phyloP scores from a whole-genome alignment of 2,888 invertebrate species.

The Drosophila setosimentum region DNA sequence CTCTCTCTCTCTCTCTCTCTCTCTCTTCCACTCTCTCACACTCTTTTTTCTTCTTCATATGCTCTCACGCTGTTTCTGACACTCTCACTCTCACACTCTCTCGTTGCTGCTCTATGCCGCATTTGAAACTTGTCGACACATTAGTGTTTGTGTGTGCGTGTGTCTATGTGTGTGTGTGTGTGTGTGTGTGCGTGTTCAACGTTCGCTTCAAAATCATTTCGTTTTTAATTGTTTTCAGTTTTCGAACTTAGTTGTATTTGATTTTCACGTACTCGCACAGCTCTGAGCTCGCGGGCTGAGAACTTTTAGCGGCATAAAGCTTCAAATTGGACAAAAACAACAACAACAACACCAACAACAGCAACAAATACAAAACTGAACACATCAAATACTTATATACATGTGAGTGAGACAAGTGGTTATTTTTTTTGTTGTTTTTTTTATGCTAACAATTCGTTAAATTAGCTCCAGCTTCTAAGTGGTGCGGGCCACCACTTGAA shows the following conservation, averaged over 20 bases:
- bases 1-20: conserved; percentile 6
- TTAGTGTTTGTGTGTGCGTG: conserved; percentile 8
- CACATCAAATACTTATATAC: conserved; percentile 21
- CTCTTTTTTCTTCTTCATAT: not conserved
- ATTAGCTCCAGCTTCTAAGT: conserved; percentile 37
- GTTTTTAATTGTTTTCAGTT: conserved; percentile 79
- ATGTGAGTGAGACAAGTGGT: conserved; percentile 58
- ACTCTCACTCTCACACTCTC: conserved; percentile 12
- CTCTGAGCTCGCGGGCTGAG: conserved; percentile 47
- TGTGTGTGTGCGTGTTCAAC: conserved; percentile 11
- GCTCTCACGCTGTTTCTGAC: conserved; percentile 2
- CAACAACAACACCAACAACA: conserved; percentile 9
- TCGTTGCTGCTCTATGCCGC: conserved; percentile 15
- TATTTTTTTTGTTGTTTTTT: conserved; percentile 9
- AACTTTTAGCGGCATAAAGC: conserved; percentile 39
- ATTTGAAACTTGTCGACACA: conserved; percentile 71
- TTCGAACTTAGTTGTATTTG: conserved; percentile 79
- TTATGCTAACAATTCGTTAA: conserved; percentile 56
- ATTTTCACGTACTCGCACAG: conserved; percentile 75
- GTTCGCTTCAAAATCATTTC: conserved; percentile 68
- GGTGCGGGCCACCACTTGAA: conserved; percentile 36
- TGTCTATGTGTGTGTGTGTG: conserved; percentile 7
- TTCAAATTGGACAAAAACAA: conserved; percentile 29
- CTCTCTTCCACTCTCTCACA: conserved; percentile 1
- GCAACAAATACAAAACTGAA: not conserved